Evolutionary conservation across 2,888 invertebrate genomes (phyloP).

Genomic region (Matsumyia berberina): DNA sequence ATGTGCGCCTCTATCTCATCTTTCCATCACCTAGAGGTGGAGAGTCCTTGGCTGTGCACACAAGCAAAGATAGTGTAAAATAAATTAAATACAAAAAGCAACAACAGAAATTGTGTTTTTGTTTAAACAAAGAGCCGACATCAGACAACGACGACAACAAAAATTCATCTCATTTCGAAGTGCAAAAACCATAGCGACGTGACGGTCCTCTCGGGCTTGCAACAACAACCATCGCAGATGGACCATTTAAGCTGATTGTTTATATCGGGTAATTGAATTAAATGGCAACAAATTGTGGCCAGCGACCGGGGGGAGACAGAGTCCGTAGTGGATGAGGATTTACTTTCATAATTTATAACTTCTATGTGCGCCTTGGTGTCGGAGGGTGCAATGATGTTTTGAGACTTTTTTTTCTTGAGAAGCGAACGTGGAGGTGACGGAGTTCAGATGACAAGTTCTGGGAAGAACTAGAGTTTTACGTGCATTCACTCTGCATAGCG

Average conservation of each 20-base stretch:
- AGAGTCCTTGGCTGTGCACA: constrained; percentile 60
- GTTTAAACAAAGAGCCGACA: constrained; percentile 13
- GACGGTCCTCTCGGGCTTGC: constrained; percentile 39
- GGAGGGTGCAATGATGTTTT: background rate
- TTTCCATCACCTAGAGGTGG: constrained; percentile 60
- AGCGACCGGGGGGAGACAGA: constrained; percentile 9
- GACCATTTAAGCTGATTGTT: constrained; percentile 71
- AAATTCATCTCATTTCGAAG: constrained; percentile 51
- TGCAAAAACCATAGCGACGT: constrained; percentile 69
- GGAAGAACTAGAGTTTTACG: too few relatives aligned
- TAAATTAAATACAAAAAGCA: constrained; percentile 41
- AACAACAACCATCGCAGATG: constrained; percentile 59
- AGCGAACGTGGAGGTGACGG: constrained; percentile 20
- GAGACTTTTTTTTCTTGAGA: background rate
- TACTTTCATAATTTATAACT: constrained; percentile 1
- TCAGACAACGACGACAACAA: constrained; percentile 24
- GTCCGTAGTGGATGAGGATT: background rate
- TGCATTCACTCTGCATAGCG: too few relatives aligned
- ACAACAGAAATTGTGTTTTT: constrained; percentile 5
- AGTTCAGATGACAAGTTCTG: background rate
- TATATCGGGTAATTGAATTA: constrained; percentile 72
- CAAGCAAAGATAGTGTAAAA: constrained; percentile 39
- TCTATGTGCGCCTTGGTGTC: background rate
- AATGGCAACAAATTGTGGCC: constrained; percentile 70
- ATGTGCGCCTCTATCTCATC: constrained; percentile 74